Conservation (phyloP, 2,888 invertebrate species). For the Salpingus planirostris region DNA sequence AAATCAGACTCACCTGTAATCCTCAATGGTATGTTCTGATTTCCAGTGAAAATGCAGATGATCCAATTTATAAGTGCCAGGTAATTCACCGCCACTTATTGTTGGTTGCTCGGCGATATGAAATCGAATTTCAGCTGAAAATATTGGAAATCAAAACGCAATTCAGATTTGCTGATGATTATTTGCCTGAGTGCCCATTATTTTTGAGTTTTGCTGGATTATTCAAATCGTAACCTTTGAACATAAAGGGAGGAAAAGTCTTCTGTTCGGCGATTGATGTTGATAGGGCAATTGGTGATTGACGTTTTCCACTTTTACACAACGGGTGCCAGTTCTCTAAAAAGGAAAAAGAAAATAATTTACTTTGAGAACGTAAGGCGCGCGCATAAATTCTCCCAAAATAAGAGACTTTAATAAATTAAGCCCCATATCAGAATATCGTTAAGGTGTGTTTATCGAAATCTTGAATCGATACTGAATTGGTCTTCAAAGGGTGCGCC, state of each 20-base stretch:
- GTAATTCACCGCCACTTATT: constrained; percentile 56
- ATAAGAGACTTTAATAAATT: too few species aligned
- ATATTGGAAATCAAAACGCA: constrained; percentile 3
- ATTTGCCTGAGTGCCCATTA: constrained; percentile 61
- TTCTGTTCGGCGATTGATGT: constrained; percentile 46
- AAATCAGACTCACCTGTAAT: constrained; percentile 35
- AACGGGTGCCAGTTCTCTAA: constrained; percentile 52
- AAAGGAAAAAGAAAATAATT: constrained; percentile 10
- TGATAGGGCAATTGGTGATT: constrained; percentile 71
- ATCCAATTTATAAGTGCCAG: constrained; percentile 51
- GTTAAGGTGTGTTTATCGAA: too few species aligned
- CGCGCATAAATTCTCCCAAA: too few species aligned
- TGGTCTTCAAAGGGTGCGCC: too few species aligned
- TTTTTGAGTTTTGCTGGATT: constrained; percentile 49
- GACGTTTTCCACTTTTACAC: constrained; percentile 53
- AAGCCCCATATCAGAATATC: too few species aligned
- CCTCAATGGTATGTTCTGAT: constrained; percentile 71
- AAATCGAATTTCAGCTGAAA: constrained; percentile 34
- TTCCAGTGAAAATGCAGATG: constrained; percentile 81
- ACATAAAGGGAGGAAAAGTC: constrained; percentile 43
- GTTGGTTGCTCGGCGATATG: too few species aligned
- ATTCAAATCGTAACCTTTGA: constrained; percentile 48
- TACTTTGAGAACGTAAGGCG: too few species aligned
- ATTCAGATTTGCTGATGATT: neutral
- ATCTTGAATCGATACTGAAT: too few species aligned